A percentile compares a stretch with the other conserved stretches of the same genome.
These are phyloP conservation scores for Drosophila sulfurigaster DNA, from an alignment of 1,140 invertebrate genomes.

Conservation along the genomic window DNA sequence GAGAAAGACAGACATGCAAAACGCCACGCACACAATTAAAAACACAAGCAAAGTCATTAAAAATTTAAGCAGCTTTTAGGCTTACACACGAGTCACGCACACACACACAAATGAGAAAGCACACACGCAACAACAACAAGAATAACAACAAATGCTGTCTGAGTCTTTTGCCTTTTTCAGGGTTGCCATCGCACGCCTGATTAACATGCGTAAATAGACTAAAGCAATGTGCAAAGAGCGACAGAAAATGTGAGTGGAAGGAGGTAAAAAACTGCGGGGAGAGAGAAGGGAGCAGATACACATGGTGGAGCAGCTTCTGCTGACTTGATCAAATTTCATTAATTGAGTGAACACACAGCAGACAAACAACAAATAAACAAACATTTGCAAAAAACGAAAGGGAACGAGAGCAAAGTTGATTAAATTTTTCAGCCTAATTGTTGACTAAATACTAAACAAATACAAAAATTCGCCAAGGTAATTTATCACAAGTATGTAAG, in stretches of 20 bases:
- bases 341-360: slow-evolving; percentile 63
- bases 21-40: slow-evolving; percentile 71
- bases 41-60: slow-evolving; percentile 81
- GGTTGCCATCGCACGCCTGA: slow-evolving; percentile 50
- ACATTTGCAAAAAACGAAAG: slow-evolving; percentile 16
- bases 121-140: slow-evolving; percentile 32
- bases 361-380: slow-evolving; percentile 49
- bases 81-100: slow-evolving; percentile 55
- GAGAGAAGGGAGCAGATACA: not conserved
- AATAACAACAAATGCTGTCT: slow-evolving; percentile 49
- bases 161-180: slow-evolving; percentile 48
- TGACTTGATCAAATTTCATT: slow-evolving; percentile 76
- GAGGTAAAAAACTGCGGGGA: not conserved
- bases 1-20: slow-evolving; percentile 20
- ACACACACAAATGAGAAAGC: slow-evolving; percentile 30
- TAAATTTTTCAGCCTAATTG: slow-evolving; percentile 6
- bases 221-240: slow-evolving; percentile 7
- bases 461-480: not conserved
- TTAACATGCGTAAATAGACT: slow-evolving; percentile 66
- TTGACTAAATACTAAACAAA: not conserved
- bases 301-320: slow-evolving; percentile 31
- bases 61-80: slow-evolving; percentile 82
- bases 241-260: too few relatives aligned
- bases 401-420: slow-evolving; percentile 2
- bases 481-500: too few relatives aligned